These are phyloP conservation scores for Aphelinus atriplicis DNA, from an alignment of 1,140 invertebrate species.

Conservation along the genomic window DNA sequence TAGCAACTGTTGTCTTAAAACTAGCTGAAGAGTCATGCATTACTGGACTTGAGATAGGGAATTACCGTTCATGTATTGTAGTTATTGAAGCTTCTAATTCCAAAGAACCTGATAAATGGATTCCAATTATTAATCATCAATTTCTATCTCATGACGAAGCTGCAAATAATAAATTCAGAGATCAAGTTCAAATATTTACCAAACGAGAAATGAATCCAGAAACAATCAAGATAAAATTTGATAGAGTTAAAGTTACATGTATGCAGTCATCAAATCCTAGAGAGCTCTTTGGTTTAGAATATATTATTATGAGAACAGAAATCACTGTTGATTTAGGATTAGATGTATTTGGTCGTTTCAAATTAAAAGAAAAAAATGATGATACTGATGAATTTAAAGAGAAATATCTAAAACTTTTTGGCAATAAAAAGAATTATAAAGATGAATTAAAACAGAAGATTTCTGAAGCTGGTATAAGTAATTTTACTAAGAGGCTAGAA, in stretches of 20 bases:
- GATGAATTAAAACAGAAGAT: slow-evolving; percentile 50
- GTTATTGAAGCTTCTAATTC: slow-evolving; percentile 56
- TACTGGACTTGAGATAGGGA: slow-evolving; percentile 60
- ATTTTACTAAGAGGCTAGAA: slow-evolving; percentile 54
- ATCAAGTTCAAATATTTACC: slow-evolving; percentile 62
- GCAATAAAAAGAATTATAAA: slow-evolving; percentile 50
- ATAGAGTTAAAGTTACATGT: slow-evolving; percentile 60
- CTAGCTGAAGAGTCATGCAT: slow-evolving; percentile 54
- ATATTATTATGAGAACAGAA: slow-evolving; percentile 57
- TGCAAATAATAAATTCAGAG: slow-evolving; percentile 55
- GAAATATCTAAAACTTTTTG: slow-evolving; percentile 50
- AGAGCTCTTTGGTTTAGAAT: slow-evolving; percentile 58
- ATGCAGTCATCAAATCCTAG: slow-evolving; percentile 61
- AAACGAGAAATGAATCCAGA: slow-evolving; percentile 60
- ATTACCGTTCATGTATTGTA: slow-evolving; percentile 59
- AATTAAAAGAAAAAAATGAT: slow-evolving; percentile 50
- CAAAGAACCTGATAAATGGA: slow-evolving; percentile 58
- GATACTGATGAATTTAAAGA: slow-evolving; percentile 52
- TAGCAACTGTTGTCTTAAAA: slow-evolving; percentile 57
- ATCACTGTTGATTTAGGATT: slow-evolving; percentile 53
- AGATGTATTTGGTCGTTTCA: slow-evolving; percentile 60
- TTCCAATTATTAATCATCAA: slow-evolving; percentile 57
- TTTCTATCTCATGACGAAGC: slow-evolving; percentile 62
- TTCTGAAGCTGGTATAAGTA: slow-evolving; percentile 45
- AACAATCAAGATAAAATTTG: slow-evolving; percentile 56